Evolutionary conservation across 1,140 invertebrate genomes (phyloP).

Genomic region (Himalopsyche phryganea): DNA sequence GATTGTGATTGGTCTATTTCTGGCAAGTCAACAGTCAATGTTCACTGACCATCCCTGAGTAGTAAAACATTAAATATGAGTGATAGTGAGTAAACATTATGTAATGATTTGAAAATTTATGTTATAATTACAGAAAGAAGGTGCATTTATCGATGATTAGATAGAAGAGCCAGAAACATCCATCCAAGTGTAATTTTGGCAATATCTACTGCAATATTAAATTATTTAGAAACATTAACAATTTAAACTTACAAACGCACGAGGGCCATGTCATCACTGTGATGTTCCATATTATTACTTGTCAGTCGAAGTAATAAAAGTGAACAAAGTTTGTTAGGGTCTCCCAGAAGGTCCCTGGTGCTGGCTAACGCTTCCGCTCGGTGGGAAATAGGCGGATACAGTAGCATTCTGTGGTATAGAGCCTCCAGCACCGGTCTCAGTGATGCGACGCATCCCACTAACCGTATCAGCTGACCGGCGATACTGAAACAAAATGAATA

Average conservation of each 20-base stretch:
- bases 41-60: too few species aligned
- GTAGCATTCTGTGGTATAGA: slow-evolving; percentile 85
- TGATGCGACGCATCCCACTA: slow-evolving; percentile 80
- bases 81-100: too few species aligned
- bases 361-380: slow-evolving; percentile 81
- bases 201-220: too few species aligned
- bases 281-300: slow-evolving; percentile 67
- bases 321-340: slow-evolving; percentile 70
- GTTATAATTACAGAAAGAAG: too few species aligned
- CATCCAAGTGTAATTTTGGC: too few species aligned
- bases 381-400: slow-evolving; percentile 81
- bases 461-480: slow-evolving; percentile 78
- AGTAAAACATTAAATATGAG: too few species aligned
- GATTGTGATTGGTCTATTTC: too few species aligned
- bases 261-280: slow-evolving; percentile 86
- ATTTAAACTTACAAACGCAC: slow-evolving; percentile 81
- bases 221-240: too few species aligned
- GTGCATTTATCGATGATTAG: too few species aligned
- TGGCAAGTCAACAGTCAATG: too few species aligned
- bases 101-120: too few species aligned
- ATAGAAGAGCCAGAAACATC: too few species aligned
- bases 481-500: slow-evolving; percentile 62
- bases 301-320: slow-evolving; percentile 66
- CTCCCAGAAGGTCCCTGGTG: slow-evolving; percentile 67
- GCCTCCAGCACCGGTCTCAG: slow-evolving; percentile 86